Percentiles rank a stretch among this genome's conserved stretches.
Evolutionary conservation across 2,888 invertebrate genomes (phyloP).

Genomic region (Leucoma salicis): DNA sequence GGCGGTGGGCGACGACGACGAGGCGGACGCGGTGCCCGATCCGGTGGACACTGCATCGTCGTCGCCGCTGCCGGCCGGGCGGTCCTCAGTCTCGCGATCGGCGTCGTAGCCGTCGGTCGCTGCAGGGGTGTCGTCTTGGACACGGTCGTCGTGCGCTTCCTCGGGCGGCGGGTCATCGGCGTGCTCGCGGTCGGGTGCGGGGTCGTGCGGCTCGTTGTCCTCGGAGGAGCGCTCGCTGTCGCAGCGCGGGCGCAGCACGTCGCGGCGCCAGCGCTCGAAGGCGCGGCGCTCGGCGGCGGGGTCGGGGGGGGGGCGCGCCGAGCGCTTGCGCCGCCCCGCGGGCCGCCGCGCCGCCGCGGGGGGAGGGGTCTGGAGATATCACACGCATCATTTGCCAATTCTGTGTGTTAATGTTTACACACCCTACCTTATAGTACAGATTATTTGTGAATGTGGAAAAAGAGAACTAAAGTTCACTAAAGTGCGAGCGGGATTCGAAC

Average conservation of each 20-base stretch:
- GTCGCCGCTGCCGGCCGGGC: slow-evolving; percentile 34
- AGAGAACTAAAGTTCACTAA: no score
- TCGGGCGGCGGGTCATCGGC: slow-evolving; percentile 18
- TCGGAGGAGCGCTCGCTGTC: slow-evolving; percentile 51
- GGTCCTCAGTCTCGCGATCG: slow-evolving; percentile 38
- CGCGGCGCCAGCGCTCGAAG: slow-evolving; percentile 65
- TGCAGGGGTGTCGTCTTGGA: slow-evolving; percentile 16
- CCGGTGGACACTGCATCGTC: slow-evolving; percentile 44
- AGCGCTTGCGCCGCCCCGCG: slow-evolving; percentile 38
- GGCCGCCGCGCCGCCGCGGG: slow-evolving; percentile 19
- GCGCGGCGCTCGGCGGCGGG: slow-evolving; percentile 58
- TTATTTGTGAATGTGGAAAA: no score
- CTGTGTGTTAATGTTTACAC: no score
- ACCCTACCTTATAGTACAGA: no score
- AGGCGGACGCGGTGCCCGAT: slow-evolving; percentile 42
- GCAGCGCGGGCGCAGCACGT: slow-evolving; percentile 45
- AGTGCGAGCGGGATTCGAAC: no score
- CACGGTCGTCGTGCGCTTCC: not conserved
- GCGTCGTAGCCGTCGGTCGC: slow-evolving; percentile 30
- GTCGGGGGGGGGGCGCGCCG: slow-evolving; percentile 36
- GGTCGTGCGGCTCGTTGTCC: slow-evolving; percentile 38
- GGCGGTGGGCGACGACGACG: slow-evolving; percentile 37
- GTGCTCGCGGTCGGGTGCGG: slow-evolving; percentile 1
- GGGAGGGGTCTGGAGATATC: slow-evolving; percentile 8
- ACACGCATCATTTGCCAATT: no score